Base-by-base conservation (phyloP, 53 echinoderm and acorn worm species). In the Mesocentrotus franciscanus region DNA sequence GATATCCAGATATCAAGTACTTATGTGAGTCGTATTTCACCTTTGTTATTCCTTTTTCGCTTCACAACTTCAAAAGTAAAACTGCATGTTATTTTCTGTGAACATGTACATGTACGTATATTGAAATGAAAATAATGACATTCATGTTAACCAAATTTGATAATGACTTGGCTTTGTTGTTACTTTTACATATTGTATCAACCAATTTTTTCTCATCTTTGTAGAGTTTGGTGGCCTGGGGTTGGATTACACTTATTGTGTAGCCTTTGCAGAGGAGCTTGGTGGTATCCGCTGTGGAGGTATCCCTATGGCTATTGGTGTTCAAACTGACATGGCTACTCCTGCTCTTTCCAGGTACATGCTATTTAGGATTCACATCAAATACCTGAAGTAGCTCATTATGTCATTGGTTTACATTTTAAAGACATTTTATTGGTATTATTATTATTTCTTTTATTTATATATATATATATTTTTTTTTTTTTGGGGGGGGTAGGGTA, bases 301-400 rank as follows among this genome's bases (percentile, higher is more conserved):
- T n/a, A 90, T 99, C 27, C 97, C 99, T 17, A 99, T 99, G 99
- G 99, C 99, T 14, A 96, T 99, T 11, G 99, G 99, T 60, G 99
- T 99, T n/a, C 98, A 98, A 56, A 96, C 98, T 71, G 99, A 99
- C 89, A 99, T 99, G 99, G 95, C 97, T 22, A 99, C 99, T 3
- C 99, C 99, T 60, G 99, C 99, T 42, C 92, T 99, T 61, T 95
- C 99, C 32, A 97, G 97, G 99, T 99, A 96, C n/a, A 30, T 30
- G 33, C 29, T 1, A 1, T 39, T 39, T 49, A 49, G 49, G 3
- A 49, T 49, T 49, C 49, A 49, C 49, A 49, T 49, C 49, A 49
- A 4, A 49, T 49, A 2, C 49, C 49, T 49, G 5, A 7, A 49
- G 49, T 49, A 49, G 49, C 49, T 7, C 49, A 49, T 5, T 49